Percentiles rank a stretch among this genome's conserved stretches.
Evolutionary conservation across 1,140 invertebrate genomes (phyloP).

Genomic region (Akabosia matsudoensis): DNA sequence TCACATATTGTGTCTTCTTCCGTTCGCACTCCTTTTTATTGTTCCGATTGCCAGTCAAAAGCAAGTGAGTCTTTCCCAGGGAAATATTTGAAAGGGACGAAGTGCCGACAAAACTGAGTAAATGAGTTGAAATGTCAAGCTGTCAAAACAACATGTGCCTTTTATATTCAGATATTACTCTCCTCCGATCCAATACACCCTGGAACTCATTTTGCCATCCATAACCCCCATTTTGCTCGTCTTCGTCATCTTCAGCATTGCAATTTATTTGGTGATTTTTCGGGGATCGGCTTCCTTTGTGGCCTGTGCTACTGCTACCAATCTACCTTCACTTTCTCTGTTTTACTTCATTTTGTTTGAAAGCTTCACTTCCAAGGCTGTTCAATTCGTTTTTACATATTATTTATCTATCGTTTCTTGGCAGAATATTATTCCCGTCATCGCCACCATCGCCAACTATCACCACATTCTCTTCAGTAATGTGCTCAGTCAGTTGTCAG

Average conservation of each 20-base stretch:
- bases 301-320: not conserved
- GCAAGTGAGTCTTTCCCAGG: not conserved
- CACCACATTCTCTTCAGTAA: not conserved
- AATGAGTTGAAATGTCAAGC: constrained; percentile 20
- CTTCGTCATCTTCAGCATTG: not conserved
- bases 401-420: not conserved
- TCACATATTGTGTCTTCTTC: not conserved
- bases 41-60: too few species aligned
- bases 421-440: not conserved
- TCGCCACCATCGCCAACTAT: not conserved
- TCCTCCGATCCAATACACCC: not conserved
- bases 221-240: not conserved
- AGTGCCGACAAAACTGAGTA: constrained; percentile 9
- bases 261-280: not conserved
- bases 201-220: not conserved
- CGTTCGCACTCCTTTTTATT: not conserved
- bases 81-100: not conserved
- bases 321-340: not conserved
- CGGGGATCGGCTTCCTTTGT: not conserved
- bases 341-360: constrained; percentile 10
- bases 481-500: constrained; percentile 2
- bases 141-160: constrained; percentile 24
- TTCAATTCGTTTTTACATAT: not conserved
- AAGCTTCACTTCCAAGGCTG: not conserved
- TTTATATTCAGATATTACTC: constrained; percentile 1